Evolutionary conservation across 2,797 vertebrate species (phyloP).

Genomic region (Sphenopsis melanotis): DNA sequence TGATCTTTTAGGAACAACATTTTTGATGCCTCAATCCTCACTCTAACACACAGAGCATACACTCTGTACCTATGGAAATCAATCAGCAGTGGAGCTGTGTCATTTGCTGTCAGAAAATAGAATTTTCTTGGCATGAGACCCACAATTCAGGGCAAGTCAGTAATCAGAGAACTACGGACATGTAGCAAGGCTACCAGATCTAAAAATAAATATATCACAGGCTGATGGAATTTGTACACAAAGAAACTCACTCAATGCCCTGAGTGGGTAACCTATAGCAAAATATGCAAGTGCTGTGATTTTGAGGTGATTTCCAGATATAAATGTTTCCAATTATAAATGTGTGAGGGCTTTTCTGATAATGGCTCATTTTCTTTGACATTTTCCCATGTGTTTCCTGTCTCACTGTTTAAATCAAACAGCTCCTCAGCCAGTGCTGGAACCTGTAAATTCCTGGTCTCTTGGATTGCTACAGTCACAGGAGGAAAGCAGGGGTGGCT

Average conservation of each 20-base stretch:
- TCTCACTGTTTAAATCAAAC: constrained; percentile 26
- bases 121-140: constrained; percentile 22
- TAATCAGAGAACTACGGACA: background rate
- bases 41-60: background rate
- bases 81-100: constrained; percentile 5
- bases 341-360: background rate
- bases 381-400: background rate
- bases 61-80: constrained; percentile 32
- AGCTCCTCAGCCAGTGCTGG: background rate
- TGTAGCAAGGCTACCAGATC: background rate
- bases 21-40: background rate
- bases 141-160: background rate
- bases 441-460: background rate
- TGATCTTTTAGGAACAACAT: background rate
- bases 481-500: background rate
- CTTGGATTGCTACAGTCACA: background rate
- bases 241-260: background rate
- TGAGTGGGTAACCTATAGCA: background rate
- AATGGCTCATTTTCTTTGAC: constrained; percentile 12
- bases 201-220: background rate
- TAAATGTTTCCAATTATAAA: background rate
- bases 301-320: background rate
- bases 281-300: background rate
- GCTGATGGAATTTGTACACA: background rate
- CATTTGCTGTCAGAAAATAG: constrained; percentile 39